A percentile compares a stretch with the other conserved stretches of the same genome.
Evolutionary conservation across 30 jellyfish, hydroid and myxozoan species (phyloP).

Genomic region (Turritopsis rubra): DNA sequence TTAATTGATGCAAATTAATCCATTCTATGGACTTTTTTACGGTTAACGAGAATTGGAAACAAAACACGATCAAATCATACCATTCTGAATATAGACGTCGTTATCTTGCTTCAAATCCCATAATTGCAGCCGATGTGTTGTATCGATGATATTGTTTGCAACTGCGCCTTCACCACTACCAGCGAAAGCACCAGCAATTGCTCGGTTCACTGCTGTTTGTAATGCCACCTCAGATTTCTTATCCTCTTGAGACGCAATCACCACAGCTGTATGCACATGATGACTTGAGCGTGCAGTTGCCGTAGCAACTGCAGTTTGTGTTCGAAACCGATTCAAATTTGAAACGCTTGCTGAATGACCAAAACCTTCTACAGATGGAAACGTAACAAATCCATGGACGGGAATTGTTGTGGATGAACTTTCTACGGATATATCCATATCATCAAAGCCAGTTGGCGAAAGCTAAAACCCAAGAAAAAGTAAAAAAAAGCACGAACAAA

Average conservation of each 20-base stretch:
- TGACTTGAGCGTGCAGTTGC: conserved; percentile 82
- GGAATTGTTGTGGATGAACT: conserved; percentile 45
- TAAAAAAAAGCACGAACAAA: neutral
- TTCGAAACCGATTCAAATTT: conserved; percentile 7
- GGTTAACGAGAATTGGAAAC: too few relatives aligned
- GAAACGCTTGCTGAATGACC: conserved; percentile 39
- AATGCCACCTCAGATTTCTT: conserved; percentile 42
- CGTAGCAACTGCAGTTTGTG: conserved; percentile 56
- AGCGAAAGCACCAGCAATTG: conserved; percentile 92
- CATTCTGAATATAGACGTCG: conserved; percentile 27
- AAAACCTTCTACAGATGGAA: conserved; percentile 28
- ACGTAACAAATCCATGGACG: conserved; percentile 34
- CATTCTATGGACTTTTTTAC: too few relatives aligned
- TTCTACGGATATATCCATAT: conserved; percentile 23
- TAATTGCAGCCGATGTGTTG: conserved; percentile 87
- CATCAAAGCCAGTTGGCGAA: neutral
- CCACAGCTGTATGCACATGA: conserved; percentile 86
- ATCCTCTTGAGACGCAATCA: conserved; percentile 43
- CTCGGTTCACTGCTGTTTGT: conserved; percentile 81
- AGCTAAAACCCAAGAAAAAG: neutral
- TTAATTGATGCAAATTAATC: too few relatives aligned
- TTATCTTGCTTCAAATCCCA: conserved; percentile 51
- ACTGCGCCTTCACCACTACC: conserved; percentile 92
- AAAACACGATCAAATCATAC: conserved; percentile 31
- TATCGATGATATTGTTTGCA: conserved; percentile 73